These are phyloP conservation scores for Conchocele bisecta DNA, from an alignment of 2,888 invertebrate species.

Conservation along the genomic window DNA sequence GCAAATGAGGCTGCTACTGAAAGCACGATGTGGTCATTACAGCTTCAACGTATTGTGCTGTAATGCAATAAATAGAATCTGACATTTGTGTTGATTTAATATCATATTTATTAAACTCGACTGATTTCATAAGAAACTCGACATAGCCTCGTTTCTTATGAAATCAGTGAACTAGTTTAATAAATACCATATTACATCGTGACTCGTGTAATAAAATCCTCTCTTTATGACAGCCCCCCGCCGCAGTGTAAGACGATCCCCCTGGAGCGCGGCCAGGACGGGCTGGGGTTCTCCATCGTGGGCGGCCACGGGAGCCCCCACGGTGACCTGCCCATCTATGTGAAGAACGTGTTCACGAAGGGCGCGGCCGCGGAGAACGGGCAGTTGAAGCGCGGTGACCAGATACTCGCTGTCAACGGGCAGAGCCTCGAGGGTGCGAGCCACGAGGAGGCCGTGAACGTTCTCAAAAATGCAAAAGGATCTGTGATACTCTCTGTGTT, in stretches of 20 bases:
- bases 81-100: too few relatives aligned
- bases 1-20: too few relatives aligned
- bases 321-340: slow-evolving; percentile 85
- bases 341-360: slow-evolving; percentile 86
- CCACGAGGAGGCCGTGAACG: slow-evolving; percentile 93
- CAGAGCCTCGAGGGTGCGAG: slow-evolving; percentile 86
- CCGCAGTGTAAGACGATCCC: slow-evolving; percentile 80
- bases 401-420: slow-evolving; percentile 94
- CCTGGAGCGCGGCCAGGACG: slow-evolving; percentile 84
- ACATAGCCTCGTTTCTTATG: too few relatives aligned
- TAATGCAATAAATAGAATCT: too few relatives aligned
- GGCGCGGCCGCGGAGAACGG: slow-evolving; percentile 93
- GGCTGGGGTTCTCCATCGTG: slow-evolving; percentile 85
- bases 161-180: too few relatives aligned
- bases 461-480: slow-evolving; percentile 88
- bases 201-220: neutral
- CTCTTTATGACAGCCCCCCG: slow-evolving; percentile 61
- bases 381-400: slow-evolving; percentile 94
- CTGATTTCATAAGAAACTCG: too few relatives aligned
- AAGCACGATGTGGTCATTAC: too few relatives aligned
- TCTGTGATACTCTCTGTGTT: slow-evolving; percentile 84
- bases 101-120: too few relatives aligned
- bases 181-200: too few relatives aligned
- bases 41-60: too few relatives aligned
- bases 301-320: slow-evolving; percentile 84